These are phyloP conservation scores for Drosophila baimaii DNA, from an alignment of 1,140 invertebrate species.

Conservation along the genomic window DNA sequence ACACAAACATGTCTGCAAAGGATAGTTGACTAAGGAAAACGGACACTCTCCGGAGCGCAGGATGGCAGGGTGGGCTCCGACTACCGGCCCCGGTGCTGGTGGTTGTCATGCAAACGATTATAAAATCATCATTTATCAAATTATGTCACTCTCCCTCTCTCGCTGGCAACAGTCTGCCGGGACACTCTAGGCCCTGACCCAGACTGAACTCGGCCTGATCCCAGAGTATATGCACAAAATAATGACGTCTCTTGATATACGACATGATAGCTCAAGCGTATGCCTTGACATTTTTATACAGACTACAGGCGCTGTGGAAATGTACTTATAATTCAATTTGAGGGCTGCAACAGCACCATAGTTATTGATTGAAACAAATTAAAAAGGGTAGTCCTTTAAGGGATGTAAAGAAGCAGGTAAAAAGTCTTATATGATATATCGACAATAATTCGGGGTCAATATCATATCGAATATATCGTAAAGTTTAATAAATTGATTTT, in stretches of 20 bases:
- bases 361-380: conserved; percentile 2
- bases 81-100: conserved; percentile 31
- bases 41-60: conserved; percentile 32
- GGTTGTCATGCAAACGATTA: conserved; percentile 77
- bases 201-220: conserved; percentile 31
- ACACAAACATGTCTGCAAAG: conserved; percentile 65
- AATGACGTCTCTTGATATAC: conserved; percentile 65
- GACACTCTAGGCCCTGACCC: conserved; percentile 45
- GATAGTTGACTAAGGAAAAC: conserved; percentile 52
- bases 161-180: conserved; percentile 61
- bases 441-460: no score
- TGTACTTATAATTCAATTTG: conserved; percentile 39
- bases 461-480: no score
- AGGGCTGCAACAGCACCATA: neutral
- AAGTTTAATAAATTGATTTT: no score
- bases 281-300: conserved; percentile 48
- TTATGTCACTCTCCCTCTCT: conserved; percentile 60
- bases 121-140: conserved; percentile 83
- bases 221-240: conserved; percentile 48
- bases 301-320: neutral
- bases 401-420: no score
- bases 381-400: no score
- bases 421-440: no score
- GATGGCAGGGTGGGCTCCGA: neutral
- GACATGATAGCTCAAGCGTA: conserved; percentile 26